Evolutionary conservation across 2,888 invertebrate species (phyloP), one percentile per base, ranked within the genome.

Genomic region (Netelia virgata): DNA sequence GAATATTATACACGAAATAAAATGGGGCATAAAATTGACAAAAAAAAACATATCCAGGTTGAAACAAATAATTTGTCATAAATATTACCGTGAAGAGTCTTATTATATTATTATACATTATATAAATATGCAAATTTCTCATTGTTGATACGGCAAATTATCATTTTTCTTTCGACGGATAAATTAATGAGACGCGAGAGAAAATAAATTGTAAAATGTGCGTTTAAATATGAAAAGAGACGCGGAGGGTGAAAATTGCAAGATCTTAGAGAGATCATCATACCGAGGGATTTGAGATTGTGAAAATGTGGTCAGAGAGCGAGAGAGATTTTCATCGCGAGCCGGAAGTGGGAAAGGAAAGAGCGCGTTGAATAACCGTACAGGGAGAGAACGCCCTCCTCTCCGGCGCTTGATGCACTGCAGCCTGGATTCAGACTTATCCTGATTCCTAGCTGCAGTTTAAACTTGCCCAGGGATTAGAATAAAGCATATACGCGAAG

Each of bases 381-480:
- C 47, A 47, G 11, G 1, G 47, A 47, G 47, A 47, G 47, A 23
- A 47, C 18, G 20, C 68, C 18, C 14, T 68, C 68, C 14, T 50
- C 20, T n/a, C 23, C 14, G 50, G 1, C 14, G 18, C 50, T 11
- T 18, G 59, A 10, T 23, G 59, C 59, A 20, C 10, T 18, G 47
- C 50, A 50, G 50, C 47, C 11, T 47, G 14, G 47, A 47, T 10
- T 68, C 20, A 23, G 68, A 68, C 68, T 68, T 68, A 23, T 68
- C 47, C n/a, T 5, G n/a, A 9, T 9, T 64, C 28, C 68, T 50
- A 47, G 23, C 68, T 50, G 47, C 16, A 70, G 50, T 57, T 73
- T 14, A 53, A 57, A 72, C 72, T 69, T 81, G 70, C 53, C 55
- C 76, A 16, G 18, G 73, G 50, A 72, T 82, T 82, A 77, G 77